A percentile compares a stretch with the other conserved stretches of the same genome.
phyloP scores from a whole-genome alignment of 2,797 vertebrate genomes.

The Margarornis squamiger region DNA sequence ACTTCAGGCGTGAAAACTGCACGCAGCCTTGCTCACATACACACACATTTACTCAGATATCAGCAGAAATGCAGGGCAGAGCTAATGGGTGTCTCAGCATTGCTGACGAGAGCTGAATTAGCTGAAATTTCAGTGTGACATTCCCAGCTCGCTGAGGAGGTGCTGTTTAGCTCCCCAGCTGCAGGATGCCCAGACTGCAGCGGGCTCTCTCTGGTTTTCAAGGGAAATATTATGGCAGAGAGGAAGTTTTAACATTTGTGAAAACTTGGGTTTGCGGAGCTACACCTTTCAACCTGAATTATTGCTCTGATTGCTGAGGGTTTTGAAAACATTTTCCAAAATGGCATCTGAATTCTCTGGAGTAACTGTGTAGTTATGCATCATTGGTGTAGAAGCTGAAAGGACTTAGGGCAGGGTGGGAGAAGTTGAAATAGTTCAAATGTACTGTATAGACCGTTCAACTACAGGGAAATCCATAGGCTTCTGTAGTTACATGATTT shows the following conservation, averaged over 20 bases:
- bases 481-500: neutral
- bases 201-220: rapidly evolving
- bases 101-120: neutral
- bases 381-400: neutral
- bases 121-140: neutral
- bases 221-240: neutral
- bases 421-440: neutral
- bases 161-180: rapidly evolving
- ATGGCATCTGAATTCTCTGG: neutral
- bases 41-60: rapidly evolving
- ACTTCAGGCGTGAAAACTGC: neutral
- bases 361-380: neutral
- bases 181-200: neutral
- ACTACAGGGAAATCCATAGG: neutral
- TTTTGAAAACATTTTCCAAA: neutral
- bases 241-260: neutral
- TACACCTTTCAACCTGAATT: neutral
- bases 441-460: neutral
- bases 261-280: neutral
- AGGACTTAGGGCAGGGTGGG: neutral
- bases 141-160: neutral
- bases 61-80: neutral
- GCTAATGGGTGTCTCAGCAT: rapidly evolving
- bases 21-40: rapidly evolving
- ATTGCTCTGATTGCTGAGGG: neutral